Evolutionary conservation across 92 coral and sea anemone species (phyloP).

Genomic region (Paramuricea clavata): DNA sequence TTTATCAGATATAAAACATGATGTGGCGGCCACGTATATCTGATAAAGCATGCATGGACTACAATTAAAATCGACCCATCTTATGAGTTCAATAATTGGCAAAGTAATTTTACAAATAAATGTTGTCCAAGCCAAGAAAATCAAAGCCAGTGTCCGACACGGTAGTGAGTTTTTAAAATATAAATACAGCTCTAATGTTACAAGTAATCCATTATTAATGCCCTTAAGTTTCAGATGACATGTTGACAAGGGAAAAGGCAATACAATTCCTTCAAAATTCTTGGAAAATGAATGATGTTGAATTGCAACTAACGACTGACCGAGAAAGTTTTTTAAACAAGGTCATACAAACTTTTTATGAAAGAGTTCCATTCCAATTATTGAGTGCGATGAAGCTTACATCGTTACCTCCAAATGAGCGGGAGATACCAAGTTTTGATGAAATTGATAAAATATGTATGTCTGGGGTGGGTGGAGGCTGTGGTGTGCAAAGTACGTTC

Average conservation of each 20-base stretch:
- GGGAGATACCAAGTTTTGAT: background rate
- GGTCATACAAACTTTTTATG: background rate
- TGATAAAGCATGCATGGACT: too few relatives aligned
- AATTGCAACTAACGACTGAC: background rate
- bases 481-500: background rate
- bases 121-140: too few relatives aligned
- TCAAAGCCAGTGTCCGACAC: too few relatives aligned
- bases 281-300: slow-evolving; percentile 2
- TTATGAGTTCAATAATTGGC: too few relatives aligned
- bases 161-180: too few relatives aligned
- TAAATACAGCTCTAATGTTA: too few relatives aligned
- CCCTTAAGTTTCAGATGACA: too few relatives aligned
- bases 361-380: background rate
- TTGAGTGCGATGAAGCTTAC: background rate
- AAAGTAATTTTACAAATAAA: too few relatives aligned
- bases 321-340: background rate
- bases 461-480: background rate
- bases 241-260: background rate
- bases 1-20: too few relatives aligned
- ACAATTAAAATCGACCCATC: too few relatives aligned
- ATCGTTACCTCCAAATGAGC: background rate
- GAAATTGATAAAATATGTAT: background rate
- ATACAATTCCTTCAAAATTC: background rate
- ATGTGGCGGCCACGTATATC: too few relatives aligned
- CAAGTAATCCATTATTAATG: too few relatives aligned